phyloP scores from a whole-genome alignment of 2,797 vertebrate genomes.

The Kryptolebias ocellatus region DNA sequence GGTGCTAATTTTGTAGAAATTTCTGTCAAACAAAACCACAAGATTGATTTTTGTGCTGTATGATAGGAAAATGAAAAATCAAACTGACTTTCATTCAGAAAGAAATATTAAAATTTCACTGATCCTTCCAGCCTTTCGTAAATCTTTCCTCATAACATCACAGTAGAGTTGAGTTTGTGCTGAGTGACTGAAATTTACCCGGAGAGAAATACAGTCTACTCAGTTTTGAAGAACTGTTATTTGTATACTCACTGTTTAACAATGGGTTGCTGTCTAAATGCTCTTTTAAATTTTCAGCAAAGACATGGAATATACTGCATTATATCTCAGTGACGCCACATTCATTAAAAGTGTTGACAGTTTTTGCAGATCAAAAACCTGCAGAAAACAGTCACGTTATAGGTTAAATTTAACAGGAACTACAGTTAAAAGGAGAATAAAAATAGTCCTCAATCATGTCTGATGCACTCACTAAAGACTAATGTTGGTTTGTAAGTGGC shows the following conservation, averaged over 20 bases:
- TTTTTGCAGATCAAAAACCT: neutral
- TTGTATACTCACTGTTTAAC: too few relatives aligned
- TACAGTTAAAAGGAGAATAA: slow-evolving; percentile 1
- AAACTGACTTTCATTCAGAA: slow-evolving; percentile 48
- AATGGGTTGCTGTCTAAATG: too few relatives aligned
- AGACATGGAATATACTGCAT: too few relatives aligned
- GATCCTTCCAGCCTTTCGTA: slow-evolving; percentile 3
- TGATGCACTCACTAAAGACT: neutral
- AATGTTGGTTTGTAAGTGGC: slow-evolving; percentile 16
- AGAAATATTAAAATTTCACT: slow-evolving; percentile 30
- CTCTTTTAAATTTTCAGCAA: too few relatives aligned
- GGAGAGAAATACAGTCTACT: neutral
- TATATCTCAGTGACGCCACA: too few relatives aligned
- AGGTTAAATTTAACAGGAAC: neutral
- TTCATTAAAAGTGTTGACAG: too few relatives aligned
- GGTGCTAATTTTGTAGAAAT: slow-evolving; percentile 5
- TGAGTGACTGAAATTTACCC: neutral
- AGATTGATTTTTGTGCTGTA: slow-evolving; percentile 23
- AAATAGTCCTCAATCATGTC: neutral
- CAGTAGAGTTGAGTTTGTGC: neutral
- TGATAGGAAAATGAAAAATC: slow-evolving; percentile 39
- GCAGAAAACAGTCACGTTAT: slow-evolving; percentile 3
- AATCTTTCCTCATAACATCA: slow-evolving; percentile 17
- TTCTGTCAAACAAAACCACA: slow-evolving; percentile 31
- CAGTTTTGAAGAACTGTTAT: neutral